Conservation (phyloP, 2,797 vertebrate genomes). For the Takifugu rubripes region DNA sequence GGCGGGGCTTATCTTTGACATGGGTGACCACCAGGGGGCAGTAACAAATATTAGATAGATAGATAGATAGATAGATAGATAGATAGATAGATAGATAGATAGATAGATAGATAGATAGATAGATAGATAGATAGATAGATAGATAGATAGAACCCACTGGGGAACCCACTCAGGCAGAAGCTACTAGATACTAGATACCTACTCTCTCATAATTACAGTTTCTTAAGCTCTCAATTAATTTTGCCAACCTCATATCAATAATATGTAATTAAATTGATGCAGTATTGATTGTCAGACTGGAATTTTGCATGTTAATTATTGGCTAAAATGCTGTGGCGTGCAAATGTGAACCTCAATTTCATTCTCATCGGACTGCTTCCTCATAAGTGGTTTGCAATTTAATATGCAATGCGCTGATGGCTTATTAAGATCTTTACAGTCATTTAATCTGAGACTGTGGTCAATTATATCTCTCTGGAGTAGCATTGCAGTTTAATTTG, state of each 20-base stretch:
- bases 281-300: constrained; percentile 64
- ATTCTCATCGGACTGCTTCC: constrained; percentile 61
- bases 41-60: not conserved
- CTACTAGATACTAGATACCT: constrained; percentile 12
- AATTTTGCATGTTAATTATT: constrained; percentile 61
- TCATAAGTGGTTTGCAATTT: constrained; percentile 73
- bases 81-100: not conserved
- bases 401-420: constrained; percentile 75
- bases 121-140: not conserved
- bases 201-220: constrained; percentile 23
- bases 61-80: not conserved
- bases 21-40: no score
- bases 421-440: constrained; percentile 79
- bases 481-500: constrained; percentile 77
- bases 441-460: constrained; percentile 77
- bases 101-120: not conserved
- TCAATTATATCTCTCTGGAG: constrained; percentile 75
- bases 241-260: constrained; percentile 56
- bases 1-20: no score
- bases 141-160: constrained; percentile 14
- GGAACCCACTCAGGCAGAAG: constrained; percentile 25
- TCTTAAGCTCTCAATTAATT: constrained; percentile 55
- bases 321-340: constrained; percentile 63
- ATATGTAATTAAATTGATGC: constrained; percentile 70
- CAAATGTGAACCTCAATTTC: constrained; percentile 67